Conservation (phyloP, 2,888 invertebrate genomes). For the Meghimatium bilineatum region DNA sequence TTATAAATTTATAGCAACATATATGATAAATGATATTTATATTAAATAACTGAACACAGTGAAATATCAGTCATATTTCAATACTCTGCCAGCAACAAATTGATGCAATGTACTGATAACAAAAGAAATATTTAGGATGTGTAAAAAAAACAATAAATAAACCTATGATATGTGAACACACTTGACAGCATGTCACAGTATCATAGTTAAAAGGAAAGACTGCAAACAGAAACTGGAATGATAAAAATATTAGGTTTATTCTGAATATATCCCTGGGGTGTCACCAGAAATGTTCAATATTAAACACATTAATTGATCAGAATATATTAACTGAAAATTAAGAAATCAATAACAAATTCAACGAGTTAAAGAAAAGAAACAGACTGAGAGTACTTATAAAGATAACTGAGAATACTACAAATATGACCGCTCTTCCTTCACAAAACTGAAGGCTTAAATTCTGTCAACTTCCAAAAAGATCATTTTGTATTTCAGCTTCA, state of each 20-base stretch:
- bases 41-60: neutral
- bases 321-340: no score
- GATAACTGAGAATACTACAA: no score
- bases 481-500: no score
- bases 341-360: neutral
- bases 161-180: neutral
- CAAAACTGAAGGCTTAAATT: no score
- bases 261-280: neutral
- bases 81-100: neutral
- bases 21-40: neutral
- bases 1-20: neutral
- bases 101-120: no score
- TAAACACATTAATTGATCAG: neutral
- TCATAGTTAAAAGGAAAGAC: neutral
- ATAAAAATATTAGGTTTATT: constrained; percentile 10
- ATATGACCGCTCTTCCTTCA: no score
- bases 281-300: neutral
- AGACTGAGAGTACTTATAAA: neutral
- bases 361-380: neutral
- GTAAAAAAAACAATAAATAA: neutral
- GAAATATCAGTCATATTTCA: neutral
- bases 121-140: neutral
- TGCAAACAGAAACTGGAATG: constrained; percentile 10
- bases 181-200: neutral
- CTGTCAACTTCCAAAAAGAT: no score